Evolutionary conservation across 2,797 vertebrate species (phyloP), one percentile per base, ranked within the genome.

Genomic region (Typhlichthys subterraneus): DNA sequence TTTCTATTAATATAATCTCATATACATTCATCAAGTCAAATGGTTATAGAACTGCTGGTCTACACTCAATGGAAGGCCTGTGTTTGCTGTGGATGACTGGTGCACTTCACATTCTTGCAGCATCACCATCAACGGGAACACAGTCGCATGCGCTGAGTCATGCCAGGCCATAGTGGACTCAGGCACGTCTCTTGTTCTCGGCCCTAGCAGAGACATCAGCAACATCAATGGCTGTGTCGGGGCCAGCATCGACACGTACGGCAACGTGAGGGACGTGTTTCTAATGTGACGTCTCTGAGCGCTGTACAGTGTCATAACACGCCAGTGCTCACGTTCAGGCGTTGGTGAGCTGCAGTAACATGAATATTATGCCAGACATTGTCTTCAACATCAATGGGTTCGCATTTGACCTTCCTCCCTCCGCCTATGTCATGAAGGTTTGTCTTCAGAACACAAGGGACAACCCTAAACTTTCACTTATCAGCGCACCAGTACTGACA

Each of bases 371-470:
- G 82, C 64, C 70, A 13, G 29, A 74, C 12, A 13, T 83, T 33
- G 63, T 70, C 51, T 84, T 85, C 67, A 61, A 65, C 66, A 71
- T 86, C 47, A 73, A 78, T 8, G 69, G 79, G 62, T 49, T 53
- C 63, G 42, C 15, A 45, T 83, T 83, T 1, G 1, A 55, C 46
- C 53, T 85, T 5, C 66, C 85, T 45, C 52, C 79, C 1, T 77
- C 81, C 29, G 64, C 67, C 45, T 81, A 75, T 13, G 38, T 78
- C 31, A 29, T 45, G 2, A 61, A 76, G 77, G 76, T 78, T 65
- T 17, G 57, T 60, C 57, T 29, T 23, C 15, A 9, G 7, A 3
- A 15, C 4, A 59, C 47, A 45, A 12, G 17, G 17, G 19, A 19
- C 17, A 52, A 11, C 9, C 14, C 14, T 15, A 2, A 17, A 51